Conservation (phyloP, 2,113 vertebrate species). For the Struthidea cinerea region DNA sequence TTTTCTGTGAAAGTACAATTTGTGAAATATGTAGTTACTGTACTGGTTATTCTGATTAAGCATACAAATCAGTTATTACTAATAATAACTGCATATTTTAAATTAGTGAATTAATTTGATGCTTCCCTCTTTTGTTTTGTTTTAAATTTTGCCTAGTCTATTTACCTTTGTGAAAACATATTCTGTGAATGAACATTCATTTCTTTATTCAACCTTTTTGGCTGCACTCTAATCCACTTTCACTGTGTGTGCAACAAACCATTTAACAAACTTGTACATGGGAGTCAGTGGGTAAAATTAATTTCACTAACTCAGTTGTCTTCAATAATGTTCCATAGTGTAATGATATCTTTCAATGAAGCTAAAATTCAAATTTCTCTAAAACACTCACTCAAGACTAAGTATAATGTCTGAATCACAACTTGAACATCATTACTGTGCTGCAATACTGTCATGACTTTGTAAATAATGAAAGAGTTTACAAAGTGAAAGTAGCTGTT, state of each 20-base stretch:
- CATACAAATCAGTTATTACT: neutral
- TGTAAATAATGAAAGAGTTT: neutral
- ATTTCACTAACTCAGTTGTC: neutral
- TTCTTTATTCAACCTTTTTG: neutral
- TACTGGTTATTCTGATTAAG: neutral
- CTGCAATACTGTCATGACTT: neutral
- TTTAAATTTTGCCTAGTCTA: neutral
- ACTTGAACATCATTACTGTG: neutral
- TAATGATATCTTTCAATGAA: neutral
- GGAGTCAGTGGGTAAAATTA: neutral
- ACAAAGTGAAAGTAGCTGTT: neutral
- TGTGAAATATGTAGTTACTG: neutral
- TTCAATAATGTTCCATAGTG: neutral
- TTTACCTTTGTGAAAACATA: neutral
- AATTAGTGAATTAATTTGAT: neutral
- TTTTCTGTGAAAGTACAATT: neutral
- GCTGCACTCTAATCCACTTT: neutral
- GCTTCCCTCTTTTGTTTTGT: neutral
- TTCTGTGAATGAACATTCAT: neutral
- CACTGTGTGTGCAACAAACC: neutral
- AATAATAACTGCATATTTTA: neutral
- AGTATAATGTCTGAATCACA: neutral
- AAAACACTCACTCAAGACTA: neutral
- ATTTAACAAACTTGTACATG: neutral
- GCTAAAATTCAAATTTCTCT: neutral